Conservation (phyloP, 2,797 vertebrate species). For the Morelia viridis region DNA sequence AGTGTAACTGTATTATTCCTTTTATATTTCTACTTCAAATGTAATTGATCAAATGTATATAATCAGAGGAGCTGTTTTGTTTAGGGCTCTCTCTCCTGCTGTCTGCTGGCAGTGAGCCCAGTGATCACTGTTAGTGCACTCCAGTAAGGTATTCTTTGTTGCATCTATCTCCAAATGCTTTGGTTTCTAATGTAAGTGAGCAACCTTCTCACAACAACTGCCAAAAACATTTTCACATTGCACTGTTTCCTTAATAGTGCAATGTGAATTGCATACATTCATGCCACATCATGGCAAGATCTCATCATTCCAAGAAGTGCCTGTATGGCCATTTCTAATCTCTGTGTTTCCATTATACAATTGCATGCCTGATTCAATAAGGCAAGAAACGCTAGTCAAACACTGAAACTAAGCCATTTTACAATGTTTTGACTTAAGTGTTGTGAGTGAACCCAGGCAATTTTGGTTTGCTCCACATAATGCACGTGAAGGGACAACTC, state of each 20-base stretch:
- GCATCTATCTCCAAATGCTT: background rate
- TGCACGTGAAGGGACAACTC: background rate
- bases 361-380: background rate
- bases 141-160: background rate
- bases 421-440: background rate
- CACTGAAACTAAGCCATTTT: background rate
- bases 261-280: background rate
- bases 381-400: background rate
- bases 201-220: background rate
- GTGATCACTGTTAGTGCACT: background rate
- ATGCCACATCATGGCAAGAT: background rate
- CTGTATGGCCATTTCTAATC: background rate
- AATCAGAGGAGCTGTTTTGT: background rate
- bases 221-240: background rate
- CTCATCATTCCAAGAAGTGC: background rate
- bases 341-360: background rate
- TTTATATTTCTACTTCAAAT: background rate
- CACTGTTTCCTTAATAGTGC: background rate
- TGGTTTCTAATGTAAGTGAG: background rate
- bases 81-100: background rate
- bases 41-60: background rate
- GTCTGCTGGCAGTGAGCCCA: background rate
- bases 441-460: background rate
- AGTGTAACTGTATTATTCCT: background rate
- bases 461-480: background rate